These are phyloP conservation scores for Montipora capitata DNA, from an alignment of 92 coral and sea anemone genomes.

Conservation along the genomic window DNA sequence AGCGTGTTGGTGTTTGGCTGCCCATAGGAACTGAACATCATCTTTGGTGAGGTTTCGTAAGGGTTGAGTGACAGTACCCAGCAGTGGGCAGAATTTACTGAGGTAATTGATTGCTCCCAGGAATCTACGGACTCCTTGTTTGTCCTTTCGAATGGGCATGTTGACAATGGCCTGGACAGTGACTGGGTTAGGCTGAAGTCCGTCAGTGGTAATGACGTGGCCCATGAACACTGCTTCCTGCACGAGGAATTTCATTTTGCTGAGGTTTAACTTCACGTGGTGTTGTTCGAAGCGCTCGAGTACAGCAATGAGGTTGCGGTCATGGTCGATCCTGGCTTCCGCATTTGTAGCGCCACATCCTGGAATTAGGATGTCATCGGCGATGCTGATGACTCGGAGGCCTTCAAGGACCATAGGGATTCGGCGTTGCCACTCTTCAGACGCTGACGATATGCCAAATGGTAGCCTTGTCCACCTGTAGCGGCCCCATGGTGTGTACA, in stretches of 20 bases:
- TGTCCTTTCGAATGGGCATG: slow-evolving; percentile 53
- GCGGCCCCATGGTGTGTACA: slow-evolving; percentile 56
- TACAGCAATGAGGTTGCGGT: slow-evolving; percentile 44
- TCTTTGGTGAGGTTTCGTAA: slow-evolving; percentile 48
- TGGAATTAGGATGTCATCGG: slow-evolving; percentile 61
- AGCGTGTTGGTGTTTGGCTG: slow-evolving; percentile 59
- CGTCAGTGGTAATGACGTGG: slow-evolving; percentile 67
- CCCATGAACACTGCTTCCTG: slow-evolving; percentile 62
- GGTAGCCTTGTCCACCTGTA: slow-evolving; percentile 48
- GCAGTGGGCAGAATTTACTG: slow-evolving; percentile 69
- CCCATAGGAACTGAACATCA: slow-evolving; percentile 50
- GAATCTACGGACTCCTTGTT: slow-evolving; percentile 54
- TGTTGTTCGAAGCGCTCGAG: slow-evolving; percentile 44
- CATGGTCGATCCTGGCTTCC: slow-evolving; percentile 32
- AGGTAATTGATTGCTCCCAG: slow-evolving; percentile 66
- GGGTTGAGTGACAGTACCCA: slow-evolving; percentile 60
- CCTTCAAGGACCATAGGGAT: slow-evolving; percentile 64
- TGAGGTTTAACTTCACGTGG: slow-evolving; percentile 54
- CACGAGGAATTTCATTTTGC: slow-evolving; percentile 48
- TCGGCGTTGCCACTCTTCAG: slow-evolving; percentile 62
- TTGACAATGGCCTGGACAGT: slow-evolving; percentile 38
- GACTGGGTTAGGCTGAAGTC: slow-evolving; percentile 58
- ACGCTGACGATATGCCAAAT: slow-evolving; percentile 61
- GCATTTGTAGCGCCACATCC: slow-evolving; percentile 53
- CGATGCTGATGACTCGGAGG: slow-evolving; percentile 44